These are phyloP conservation scores for Pelobates cultripes DNA, from an alignment of 2,797 vertebrate species.

Conservation along the genomic window DNA sequence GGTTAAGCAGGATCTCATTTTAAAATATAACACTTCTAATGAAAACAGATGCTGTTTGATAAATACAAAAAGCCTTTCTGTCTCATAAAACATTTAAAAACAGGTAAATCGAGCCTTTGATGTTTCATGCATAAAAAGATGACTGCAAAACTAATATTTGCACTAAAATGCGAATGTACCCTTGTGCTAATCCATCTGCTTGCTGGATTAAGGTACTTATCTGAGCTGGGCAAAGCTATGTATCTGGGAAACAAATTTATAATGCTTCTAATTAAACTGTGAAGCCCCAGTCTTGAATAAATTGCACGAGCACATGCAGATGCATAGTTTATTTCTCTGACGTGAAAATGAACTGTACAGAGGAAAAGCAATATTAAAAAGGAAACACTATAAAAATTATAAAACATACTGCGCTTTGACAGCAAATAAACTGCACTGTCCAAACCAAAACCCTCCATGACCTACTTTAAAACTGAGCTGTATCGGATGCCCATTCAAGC, in stretches of 20 bases:
- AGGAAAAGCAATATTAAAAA: constrained; percentile 5
- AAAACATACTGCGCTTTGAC: background rate
- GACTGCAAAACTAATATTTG: constrained; percentile 58
- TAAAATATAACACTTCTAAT: constrained; percentile 5
- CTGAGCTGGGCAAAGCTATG: constrained; percentile 53
- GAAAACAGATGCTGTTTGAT: constrained; percentile 41
- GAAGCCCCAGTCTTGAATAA: constrained; percentile 50
- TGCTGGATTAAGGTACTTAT: constrained; percentile 54
- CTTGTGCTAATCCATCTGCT: constrained; percentile 46
- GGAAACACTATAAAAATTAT: background rate
- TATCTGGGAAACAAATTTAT: constrained; percentile 55
- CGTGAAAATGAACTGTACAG: background rate
- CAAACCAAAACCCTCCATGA: constrained; percentile 35
- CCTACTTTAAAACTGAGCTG: constrained; percentile 36
- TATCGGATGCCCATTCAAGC: constrained; percentile 3
- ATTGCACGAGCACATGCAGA: constrained; percentile 8
- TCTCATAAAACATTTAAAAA: constrained; percentile 49
- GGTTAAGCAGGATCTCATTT: too few relatives aligned
- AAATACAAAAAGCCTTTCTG: constrained; percentile 47
- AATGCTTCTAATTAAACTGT: constrained; percentile 54
- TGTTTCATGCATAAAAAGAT: constrained; percentile 44
- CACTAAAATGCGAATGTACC: constrained; percentile 38
- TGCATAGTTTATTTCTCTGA: constrained; percentile 27
- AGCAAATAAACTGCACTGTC: constrained; percentile 34
- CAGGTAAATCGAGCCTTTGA: constrained; percentile 52